Evolutionary conservation across 2,113 vertebrate genomes (phyloP).

Genomic region (Rhinopomastus cyanomelas): DNA sequence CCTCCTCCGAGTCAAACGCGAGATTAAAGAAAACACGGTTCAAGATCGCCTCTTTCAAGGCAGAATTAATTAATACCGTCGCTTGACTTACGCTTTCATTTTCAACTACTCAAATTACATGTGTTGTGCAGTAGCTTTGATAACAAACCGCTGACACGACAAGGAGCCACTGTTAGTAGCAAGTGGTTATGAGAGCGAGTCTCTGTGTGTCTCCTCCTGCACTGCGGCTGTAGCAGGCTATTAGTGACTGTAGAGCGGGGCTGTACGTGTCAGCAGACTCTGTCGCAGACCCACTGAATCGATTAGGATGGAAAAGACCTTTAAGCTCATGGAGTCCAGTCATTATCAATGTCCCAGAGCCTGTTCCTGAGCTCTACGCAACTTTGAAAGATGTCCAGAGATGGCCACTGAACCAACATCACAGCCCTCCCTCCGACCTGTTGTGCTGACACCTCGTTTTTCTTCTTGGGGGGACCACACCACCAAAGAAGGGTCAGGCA

Average conservation of each 20-base stretch:
- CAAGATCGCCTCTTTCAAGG: background rate
- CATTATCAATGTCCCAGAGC: no score
- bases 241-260: background rate
- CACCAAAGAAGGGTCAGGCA: background rate
- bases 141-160: background rate
- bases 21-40: background rate
- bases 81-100: background rate
- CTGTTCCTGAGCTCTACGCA: no score
- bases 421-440: background rate
- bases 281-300: background rate
- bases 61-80: fast-evolving
- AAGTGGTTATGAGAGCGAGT: background rate
- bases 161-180: background rate
- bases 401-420: background rate
- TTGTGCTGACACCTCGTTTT: background rate
- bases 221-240: background rate
- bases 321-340: no score
- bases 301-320: no score
- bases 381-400: background rate
- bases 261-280: background rate
- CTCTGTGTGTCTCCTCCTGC: background rate
- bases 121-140: background rate
- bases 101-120: background rate
- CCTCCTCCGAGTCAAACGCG: background rate
- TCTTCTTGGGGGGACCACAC: background rate